Evolutionary conservation across 2,888 invertebrate species (phyloP).

Genomic region (Himalopsyche kuldschensis): DNA sequence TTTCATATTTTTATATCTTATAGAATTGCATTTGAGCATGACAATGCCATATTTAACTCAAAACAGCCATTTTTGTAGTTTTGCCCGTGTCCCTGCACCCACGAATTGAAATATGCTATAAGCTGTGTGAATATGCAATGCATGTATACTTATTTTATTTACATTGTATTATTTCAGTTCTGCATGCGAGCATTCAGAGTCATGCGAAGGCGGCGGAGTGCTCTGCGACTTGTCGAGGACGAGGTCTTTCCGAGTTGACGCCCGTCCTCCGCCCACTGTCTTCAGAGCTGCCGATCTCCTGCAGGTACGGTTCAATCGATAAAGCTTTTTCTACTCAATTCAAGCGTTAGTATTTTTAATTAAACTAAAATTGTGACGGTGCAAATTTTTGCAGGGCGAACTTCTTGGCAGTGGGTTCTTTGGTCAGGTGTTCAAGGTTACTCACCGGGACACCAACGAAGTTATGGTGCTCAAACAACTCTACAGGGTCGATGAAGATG

Average conservation of each 20-base stretch:
- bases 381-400: constrained; percentile 66
- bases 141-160: too few species aligned
- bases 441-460: constrained; percentile 86
- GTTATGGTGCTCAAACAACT: constrained; percentile 95
- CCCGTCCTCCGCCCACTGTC: constrained; percentile 67
- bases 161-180: constrained; percentile 44
- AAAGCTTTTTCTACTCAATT: not conserved
- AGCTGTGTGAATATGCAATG: too few species aligned
- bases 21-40: too few species aligned
- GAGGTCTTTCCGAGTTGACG: constrained; percentile 81
- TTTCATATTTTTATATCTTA: too few species aligned
- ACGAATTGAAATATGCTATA: too few species aligned
- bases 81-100: too few species aligned
- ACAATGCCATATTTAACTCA: too few species aligned
- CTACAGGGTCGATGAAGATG: constrained; percentile 90
- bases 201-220: constrained; percentile 45
- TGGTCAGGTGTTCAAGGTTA: constrained; percentile 90
- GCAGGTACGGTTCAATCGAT: constrained; percentile 46
- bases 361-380: not conserved
- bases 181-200: constrained; percentile 45
- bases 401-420: constrained; percentile 92
- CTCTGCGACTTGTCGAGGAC: constrained; percentile 79
- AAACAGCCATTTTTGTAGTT: too few species aligned
- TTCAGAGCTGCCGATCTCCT: constrained; percentile 91
- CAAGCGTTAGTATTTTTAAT: too few species aligned